A percentile compares a stretch with the other conserved stretches of the same genome.
Evolutionary conservation across 2,113 vertebrate species (phyloP).

Genomic region (Chaetops frenatus): DNA sequence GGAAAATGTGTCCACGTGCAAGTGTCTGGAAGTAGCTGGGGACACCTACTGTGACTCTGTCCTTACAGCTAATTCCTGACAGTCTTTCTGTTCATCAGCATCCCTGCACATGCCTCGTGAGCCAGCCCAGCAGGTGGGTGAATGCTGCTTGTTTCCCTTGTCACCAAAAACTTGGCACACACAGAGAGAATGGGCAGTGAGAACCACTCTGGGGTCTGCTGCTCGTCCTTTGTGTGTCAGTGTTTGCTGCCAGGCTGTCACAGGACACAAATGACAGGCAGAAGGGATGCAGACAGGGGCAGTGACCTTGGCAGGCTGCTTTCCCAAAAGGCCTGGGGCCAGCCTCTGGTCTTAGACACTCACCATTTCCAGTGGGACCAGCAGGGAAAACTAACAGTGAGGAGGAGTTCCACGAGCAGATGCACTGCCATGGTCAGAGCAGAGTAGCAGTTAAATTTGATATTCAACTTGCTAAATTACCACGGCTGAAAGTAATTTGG

Average conservation of each 20-base stretch:
- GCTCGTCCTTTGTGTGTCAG: background rate
- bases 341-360: background rate
- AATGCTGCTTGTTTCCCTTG: background rate
- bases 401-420: background rate
- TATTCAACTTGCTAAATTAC: background rate
- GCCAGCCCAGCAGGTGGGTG: background rate
- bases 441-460: background rate
- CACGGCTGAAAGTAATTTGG: background rate
- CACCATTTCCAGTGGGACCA: background rate
- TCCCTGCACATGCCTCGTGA: background rate
- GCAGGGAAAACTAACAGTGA: background rate
- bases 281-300: background rate
- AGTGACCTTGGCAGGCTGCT: background rate
- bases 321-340: background rate
- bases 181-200: accelerated
- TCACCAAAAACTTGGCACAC: background rate
- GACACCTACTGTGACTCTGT: background rate
- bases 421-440: background rate
- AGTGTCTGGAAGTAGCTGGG: background rate
- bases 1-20: accelerated
- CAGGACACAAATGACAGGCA: background rate
- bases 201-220: background rate
- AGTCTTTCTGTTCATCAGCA: background rate
- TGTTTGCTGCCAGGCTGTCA: background rate
- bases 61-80: background rate